Evolutionary conservation across 2,113 vertebrate genomes (phyloP).

Genomic region (Aplodontia rufa): DNA sequence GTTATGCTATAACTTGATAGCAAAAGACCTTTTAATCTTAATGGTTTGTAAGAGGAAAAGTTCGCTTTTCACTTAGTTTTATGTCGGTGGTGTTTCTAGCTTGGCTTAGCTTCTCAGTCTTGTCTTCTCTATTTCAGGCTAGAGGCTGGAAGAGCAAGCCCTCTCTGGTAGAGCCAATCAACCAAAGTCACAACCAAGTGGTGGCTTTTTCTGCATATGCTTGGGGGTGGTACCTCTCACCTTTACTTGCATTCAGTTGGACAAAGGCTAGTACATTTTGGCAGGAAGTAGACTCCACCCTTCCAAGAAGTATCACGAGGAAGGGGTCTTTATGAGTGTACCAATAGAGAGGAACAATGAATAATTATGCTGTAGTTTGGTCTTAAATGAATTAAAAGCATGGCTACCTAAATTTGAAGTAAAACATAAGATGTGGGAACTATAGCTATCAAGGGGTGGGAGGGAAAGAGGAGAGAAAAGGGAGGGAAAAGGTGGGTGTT

Average conservation of each 20-base stretch:
- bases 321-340: background rate
- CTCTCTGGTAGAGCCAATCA: background rate
- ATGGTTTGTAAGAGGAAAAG: background rate
- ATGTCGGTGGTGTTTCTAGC: background rate
- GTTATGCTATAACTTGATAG: background rate
- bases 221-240: background rate
- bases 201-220: background rate
- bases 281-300: background rate
- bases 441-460: too few relatives aligned
- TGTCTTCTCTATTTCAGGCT: background rate
- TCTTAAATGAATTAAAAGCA: background rate
- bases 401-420: background rate
- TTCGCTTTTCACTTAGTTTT: background rate
- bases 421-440: too few relatives aligned
- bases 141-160: background rate
- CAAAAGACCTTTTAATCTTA: background rate
- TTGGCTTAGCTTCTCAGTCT: background rate
- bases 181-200: background rate
- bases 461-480: too few relatives aligned
- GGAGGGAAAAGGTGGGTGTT: too few relatives aligned
- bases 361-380: background rate
- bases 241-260: background rate
- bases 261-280: background rate
- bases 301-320: background rate
- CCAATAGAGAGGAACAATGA: background rate